Percentiles rank a stretch among this genome's conserved stretches.
phyloP scores from a whole-genome alignment of 2,113 vertebrate genomes.

The Tragelaphus scriptus region DNA sequence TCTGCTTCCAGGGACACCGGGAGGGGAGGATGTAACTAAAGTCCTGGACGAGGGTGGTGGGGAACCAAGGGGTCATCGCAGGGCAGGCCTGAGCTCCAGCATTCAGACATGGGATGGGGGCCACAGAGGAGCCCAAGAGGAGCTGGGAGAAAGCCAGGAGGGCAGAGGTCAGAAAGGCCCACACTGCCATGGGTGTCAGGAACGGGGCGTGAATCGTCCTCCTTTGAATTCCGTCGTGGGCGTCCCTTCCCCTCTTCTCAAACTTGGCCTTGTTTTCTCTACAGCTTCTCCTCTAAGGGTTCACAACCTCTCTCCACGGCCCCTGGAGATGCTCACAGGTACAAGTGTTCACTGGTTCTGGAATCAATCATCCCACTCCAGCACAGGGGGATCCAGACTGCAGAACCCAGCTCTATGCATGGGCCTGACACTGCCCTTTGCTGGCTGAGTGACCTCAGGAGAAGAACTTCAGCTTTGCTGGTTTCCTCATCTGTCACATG shows the following conservation, averaged over 20 bases:
- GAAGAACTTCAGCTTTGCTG: background rate
- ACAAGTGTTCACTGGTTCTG: background rate
- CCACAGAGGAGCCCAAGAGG: no score
- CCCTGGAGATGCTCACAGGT: background rate
- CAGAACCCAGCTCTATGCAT: rapidly evolving
- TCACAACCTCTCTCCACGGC: rapidly evolving
- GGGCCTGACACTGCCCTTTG: background rate
- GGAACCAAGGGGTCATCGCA: rapidly evolving
- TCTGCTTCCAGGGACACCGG: background rate
- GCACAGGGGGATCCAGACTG: background rate
- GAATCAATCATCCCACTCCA: background rate
- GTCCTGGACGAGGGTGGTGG: background rate
- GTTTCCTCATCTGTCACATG: background rate
- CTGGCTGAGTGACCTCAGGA: rapidly evolving
- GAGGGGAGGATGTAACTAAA: no score
- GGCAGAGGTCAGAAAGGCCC: background rate
- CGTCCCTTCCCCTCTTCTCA: background rate
- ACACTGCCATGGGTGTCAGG: rapidly evolving
- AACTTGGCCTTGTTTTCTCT: background rate
- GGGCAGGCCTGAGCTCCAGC: no score
- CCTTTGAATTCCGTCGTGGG: background rate
- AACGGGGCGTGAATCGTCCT: rapidly evolving
- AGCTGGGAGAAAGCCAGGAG: background rate
- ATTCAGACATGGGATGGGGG: background rate
- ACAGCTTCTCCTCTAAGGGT: background rate